Conservation (phyloP, 1,140 invertebrate species). For the Episyrphus balteatus region DNA sequence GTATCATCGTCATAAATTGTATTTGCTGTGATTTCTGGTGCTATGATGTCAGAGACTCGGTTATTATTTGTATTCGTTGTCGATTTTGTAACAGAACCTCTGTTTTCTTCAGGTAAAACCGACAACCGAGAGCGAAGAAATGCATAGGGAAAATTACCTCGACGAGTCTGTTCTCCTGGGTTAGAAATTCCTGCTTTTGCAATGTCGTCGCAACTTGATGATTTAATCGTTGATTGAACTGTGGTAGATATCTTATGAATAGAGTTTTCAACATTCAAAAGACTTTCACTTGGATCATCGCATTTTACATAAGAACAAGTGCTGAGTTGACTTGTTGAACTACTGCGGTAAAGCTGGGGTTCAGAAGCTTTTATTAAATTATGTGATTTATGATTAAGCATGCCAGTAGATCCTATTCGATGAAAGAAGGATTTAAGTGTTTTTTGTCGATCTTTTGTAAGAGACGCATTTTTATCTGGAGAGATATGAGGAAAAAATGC, state of each 20-base stretch:
- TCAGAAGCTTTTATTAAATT: conserved; percentile 36
- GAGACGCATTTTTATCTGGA: conserved; percentile 5
- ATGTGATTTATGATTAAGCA: conserved; percentile 49
- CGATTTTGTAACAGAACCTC: conserved; percentile 43
- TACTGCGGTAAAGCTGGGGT: conserved; percentile 56
- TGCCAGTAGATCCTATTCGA: conserved; percentile 62
- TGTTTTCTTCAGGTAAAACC: conserved; percentile 60
- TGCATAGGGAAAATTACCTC: conserved; percentile 61
- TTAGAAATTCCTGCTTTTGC: conserved; percentile 15
- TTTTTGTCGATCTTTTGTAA: conserved; percentile 17
- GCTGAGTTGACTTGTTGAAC: conserved; percentile 60
- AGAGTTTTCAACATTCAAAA: conserved; percentile 44
- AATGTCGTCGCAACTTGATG: conserved; percentile 35
- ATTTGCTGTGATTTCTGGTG: conserved; percentile 1
- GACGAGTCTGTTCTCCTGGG: conserved; percentile 15
- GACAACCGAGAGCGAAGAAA: conserved; percentile 63
- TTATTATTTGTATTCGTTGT: conserved; percentile 19
- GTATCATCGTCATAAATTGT: conserved; percentile 1
- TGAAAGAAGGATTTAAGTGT: conserved; percentile 62
- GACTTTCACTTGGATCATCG: conserved; percentile 65
- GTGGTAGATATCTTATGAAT: conserved; percentile 15
- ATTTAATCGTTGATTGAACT: conserved; percentile 19
- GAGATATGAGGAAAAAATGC: conserved; percentile 5
- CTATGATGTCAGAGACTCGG: neutral
- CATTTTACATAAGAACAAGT: conserved; percentile 59